Base-by-base conservation (phyloP, 2,113 vertebrate genomes). In the Ageneiosus marmoratus region DNA sequence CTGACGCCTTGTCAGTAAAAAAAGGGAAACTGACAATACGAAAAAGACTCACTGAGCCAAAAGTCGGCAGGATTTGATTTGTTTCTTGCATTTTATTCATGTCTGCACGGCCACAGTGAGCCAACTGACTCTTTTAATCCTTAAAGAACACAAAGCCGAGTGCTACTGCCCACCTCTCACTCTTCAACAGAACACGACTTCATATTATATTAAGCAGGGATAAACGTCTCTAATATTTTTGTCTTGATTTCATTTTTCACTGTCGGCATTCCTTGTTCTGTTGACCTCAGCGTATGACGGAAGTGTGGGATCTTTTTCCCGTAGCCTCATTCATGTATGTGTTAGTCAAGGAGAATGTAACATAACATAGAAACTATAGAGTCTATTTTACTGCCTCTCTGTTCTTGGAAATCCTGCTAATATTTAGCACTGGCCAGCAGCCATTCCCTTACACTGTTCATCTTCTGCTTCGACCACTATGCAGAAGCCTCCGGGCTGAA, bases 11-110 rank as follows among this genome's bases (percentile, higher is more conserved):
- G 85, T 83, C 87, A 83, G 89, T 41, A 81, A 67, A 63, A 24
- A 93, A 95, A 95, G 94, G 93, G 93, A 95, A 94, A 89, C 69
- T 87, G 90, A 91, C 89, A 84, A 87, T 91, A 89, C 16, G 58
- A 18, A 90, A 85, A 85, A 91, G 85, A 91, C 88, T 82, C 91
- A 85, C 91, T 88, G 90, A 94, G 91, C 90, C 88, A 88, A 91
- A 74, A 84, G 62, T 75, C 85, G 81, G 86, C 63, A 80, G 24
- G 78, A 81, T 81, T 50, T 55, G 24, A 69, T 44, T 83, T 77
- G 53, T 29, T 74, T 76, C 76, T n/a, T 72, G 46, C 24, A 51
- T 55, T 81, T 69, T 55, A 34, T 76, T 77, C 29, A 34, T 80
- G 55, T 74, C 60, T 44, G 55, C 79, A 20, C 58, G 16, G 41